A percentile compares a stretch with the other conserved stretches of the same genome.
Conservation (phyloP, 2,113 vertebrate genomes). For the Echinops telfairi region DNA sequence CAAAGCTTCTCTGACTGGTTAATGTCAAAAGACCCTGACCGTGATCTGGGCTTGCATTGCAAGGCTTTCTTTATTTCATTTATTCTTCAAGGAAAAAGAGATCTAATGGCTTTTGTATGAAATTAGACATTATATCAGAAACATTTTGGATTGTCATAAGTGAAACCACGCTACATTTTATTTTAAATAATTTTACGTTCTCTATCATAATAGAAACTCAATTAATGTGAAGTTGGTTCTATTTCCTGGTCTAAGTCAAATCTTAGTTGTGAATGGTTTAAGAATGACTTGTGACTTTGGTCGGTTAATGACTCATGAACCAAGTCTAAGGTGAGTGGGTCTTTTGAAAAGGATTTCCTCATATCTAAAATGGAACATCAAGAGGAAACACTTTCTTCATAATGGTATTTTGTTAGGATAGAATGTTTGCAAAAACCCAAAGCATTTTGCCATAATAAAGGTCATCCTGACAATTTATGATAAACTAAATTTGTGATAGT, state of each 20-base stretch:
- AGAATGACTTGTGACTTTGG: not conserved
- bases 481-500: not conserved
- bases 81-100: conserved; percentile 53
- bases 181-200: conserved; percentile 57
- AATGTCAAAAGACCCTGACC: not conserved
- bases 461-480: not conserved
- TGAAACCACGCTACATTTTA: conserved; percentile 58
- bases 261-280: conserved; percentile 15
- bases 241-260: not conserved
- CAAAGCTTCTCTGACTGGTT: not conserved
- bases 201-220: conserved; percentile 40
- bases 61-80: conserved; percentile 58
- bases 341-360: not conserved
- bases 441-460: not conserved
- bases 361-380: not conserved
- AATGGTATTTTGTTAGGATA: not conserved
- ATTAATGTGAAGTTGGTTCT: conserved; percentile 9
- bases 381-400: not conserved
- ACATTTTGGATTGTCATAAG: conserved; percentile 20
- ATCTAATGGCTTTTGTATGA: conserved; percentile 56
- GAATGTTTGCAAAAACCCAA: not conserved
- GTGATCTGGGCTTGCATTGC: not conserved
- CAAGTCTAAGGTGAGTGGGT: not conserved
- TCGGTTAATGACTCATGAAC: conserved; percentile 31
- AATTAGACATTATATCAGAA: conserved; percentile 50